phyloP scores from a whole-genome alignment of 92 coral and sea anemone genomes.

The Blastomussa wellsi region DNA sequence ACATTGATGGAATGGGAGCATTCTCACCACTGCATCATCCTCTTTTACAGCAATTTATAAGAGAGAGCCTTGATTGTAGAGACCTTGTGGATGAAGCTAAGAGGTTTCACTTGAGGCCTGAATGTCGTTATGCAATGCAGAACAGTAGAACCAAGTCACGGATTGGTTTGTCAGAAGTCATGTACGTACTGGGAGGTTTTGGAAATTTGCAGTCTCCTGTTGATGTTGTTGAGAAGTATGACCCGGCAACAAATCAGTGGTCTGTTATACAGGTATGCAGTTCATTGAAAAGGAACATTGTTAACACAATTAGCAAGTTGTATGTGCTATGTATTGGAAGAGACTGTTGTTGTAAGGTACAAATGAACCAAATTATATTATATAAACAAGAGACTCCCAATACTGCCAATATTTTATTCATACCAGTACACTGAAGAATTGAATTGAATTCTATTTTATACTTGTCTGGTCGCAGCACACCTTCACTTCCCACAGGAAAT shows the following conservation, averaged over 20 bases:
- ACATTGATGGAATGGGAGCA: too few relatives aligned
- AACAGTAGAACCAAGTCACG: slow-evolving; percentile 84
- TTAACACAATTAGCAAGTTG: background rate
- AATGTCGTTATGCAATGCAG: slow-evolving; percentile 89
- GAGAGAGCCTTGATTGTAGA: slow-evolving; percentile 84
- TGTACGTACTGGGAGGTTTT: slow-evolving; percentile 98
- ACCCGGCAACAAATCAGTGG: slow-evolving; percentile 86
- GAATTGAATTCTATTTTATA: too few relatives aligned
- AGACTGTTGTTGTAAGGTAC: too few relatives aligned
- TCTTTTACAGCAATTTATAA: slow-evolving; percentile 44
- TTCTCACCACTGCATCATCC: too few relatives aligned
- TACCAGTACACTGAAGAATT: too few relatives aligned
- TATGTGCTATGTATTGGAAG: too few relatives aligned
- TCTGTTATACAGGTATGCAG: slow-evolving; percentile 65
- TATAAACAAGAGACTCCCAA: too few relatives aligned
- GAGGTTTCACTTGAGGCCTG: slow-evolving; percentile 92
- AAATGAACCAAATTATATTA: too few relatives aligned
- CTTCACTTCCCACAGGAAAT: too few relatives aligned
- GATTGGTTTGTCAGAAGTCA: slow-evolving; percentile 84
- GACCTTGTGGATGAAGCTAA: slow-evolving; percentile 98
- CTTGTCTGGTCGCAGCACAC: too few relatives aligned
- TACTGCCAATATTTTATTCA: too few relatives aligned
- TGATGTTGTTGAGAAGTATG: slow-evolving; percentile 91
- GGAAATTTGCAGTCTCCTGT: slow-evolving; percentile 93
- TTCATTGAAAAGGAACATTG: background rate